Base-by-base conservation (phyloP, 2,113 vertebrate genomes). In the Platichthys stellatus region DNA sequence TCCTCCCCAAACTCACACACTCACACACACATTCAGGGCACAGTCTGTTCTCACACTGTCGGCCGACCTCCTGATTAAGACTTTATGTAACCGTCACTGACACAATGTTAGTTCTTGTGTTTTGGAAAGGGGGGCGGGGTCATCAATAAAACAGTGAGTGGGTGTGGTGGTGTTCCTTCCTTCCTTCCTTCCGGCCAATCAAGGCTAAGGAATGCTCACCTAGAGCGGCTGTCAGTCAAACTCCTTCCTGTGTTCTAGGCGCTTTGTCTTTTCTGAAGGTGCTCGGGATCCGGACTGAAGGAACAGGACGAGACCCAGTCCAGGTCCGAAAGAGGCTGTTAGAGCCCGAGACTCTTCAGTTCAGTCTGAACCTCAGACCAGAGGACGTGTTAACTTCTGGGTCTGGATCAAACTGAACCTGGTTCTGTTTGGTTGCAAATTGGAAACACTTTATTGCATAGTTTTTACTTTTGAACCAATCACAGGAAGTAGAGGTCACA, bases 131-230 rank as follows among this genome's bases (percentile, higher is more conserved):
- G 70, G 70, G 83, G 78, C 0, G 74, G 76, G 78, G 63, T 71
- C 71, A 82, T 77, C 59, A 59, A 60, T 63, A 57, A 49, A 64
- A 21, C 18, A 45, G 43, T 31, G 18, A 45, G 45, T 26, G 15
- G 49, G 65, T 15, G 49, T 10, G 17, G 64, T 64, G 31, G 6
- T 87, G 80, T 89, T 85, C 83, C 65, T 31, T 63, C 56, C 66
- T 90, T 63, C 40, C 63, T 63, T 87, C 86, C 80, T 89, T 85
- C 83, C 63, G 49, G 23, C 90, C 78, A 91, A 91, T 90, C 86
- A 90, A n/a, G 82, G 28, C 3, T 57, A 10, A 76, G 78, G 85
- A 90, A 90, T 85, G 82, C 69, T 76, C 76, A 40, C 71, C 43
- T 69, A 47, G 2, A 76, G 73, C 64, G 20, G 68, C 86, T 80